A percentile compares a stretch with the other conserved stretches of the same genome.
Evolutionary conservation across 2,113 vertebrate genomes (phyloP).

Genomic region (Gopherus flavomarginatus): DNA sequence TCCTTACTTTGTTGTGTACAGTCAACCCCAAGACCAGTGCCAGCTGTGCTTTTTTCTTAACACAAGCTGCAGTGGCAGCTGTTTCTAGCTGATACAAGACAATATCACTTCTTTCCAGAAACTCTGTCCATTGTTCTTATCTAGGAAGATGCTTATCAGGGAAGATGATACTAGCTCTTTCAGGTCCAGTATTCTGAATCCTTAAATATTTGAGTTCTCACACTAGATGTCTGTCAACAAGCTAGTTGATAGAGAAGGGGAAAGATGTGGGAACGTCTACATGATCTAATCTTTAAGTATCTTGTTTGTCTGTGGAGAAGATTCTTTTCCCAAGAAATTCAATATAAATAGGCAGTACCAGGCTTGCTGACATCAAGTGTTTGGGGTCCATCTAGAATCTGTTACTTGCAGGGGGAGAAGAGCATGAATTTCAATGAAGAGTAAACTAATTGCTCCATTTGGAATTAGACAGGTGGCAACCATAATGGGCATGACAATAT

Average conservation of each 20-base stretch:
- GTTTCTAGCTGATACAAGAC: slow-evolving; percentile 20
- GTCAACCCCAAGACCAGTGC: neutral
- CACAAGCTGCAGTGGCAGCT: neutral
- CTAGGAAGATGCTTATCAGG: neutral
- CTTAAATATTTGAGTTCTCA: neutral
- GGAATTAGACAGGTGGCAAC: neutral
- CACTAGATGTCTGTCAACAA: neutral
- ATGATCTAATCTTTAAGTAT: fast-evolving
- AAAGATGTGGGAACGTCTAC: neutral
- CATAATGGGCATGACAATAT: neutral
- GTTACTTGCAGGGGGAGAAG: neutral
- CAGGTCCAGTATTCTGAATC: neutral
- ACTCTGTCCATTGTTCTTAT: neutral
- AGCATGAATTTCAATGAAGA: neutral
- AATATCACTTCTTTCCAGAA: neutral
- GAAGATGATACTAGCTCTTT: neutral
- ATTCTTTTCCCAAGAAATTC: neutral
- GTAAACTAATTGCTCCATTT: neutral
- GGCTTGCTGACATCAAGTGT: neutral
- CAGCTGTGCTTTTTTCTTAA: slow-evolving; percentile 21
- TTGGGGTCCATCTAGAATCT: neutral
- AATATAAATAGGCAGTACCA: neutral
- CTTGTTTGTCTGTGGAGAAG: neutral
- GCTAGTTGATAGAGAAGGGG: neutral
- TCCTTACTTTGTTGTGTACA: neutral